Evolutionary conservation across 92 coral and sea anemone species (phyloP), one percentile per base, ranked within the genome.

Genomic region (Montipora capitata): DNA sequence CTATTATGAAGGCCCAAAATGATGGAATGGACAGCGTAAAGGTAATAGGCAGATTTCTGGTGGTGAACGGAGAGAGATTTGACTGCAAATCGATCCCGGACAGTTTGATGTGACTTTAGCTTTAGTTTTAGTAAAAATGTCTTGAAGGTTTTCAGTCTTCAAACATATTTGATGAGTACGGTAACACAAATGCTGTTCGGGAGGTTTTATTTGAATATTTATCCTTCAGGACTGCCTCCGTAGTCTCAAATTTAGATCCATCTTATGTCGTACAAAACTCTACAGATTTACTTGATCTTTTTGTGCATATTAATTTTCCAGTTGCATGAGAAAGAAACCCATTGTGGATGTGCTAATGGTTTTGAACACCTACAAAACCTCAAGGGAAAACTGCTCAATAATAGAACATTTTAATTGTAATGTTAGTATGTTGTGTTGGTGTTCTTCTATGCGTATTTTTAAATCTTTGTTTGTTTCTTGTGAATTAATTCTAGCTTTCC

Each of bases 11-110:
- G 16, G 72, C 42, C 38, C 40, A 41, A 67, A 40, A 67, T 20
- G 72, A 67, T 20, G 41, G 44, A 12, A 20, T 67, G 16, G 44
- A 20, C 40, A 20, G 7, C 41, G 72, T 40, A 5, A 67, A 67
- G 16, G 72, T 67, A 20, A 67, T 20, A 16, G 72, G 72, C 40
- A 20, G 72, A 67, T 67, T 20, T 67, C 72, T 67, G 40, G 40
- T 20, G 40, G 44, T 67, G 2, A 67, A 67, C 72, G 44, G 44
- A 8, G 40, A 67, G 40, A 67, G 38, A 67, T 67, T 6, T 16
- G 72, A 67, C 44, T 67, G 64, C n/a, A 58, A 13, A 58, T 58
- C 64, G 64, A 58, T 58, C 12, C 64, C 64, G n/a, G 14, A 58
- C 64, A 58, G 64, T 58, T 58, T 58, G n/a, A 58, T 4, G 64